These are phyloP conservation scores for Galbula dea DNA, from an alignment of 2,113 vertebrate species.

Conservation along the genomic window DNA sequence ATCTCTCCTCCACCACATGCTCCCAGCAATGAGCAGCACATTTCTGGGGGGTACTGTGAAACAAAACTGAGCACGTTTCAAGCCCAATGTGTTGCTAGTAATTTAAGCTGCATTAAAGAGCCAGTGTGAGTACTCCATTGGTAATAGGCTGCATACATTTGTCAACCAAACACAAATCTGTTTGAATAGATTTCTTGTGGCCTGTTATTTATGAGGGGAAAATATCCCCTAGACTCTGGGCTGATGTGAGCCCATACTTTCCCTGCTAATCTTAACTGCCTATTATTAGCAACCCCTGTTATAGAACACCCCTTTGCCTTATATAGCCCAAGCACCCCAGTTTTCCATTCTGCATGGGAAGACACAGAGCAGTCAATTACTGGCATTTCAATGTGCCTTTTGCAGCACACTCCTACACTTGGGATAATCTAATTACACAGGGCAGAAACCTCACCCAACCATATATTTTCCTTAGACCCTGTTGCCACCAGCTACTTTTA, in stretches of 20 bases:
- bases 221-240: not conserved
- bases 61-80: not conserved
- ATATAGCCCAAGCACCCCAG: not conserved
- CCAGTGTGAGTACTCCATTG: not conserved
- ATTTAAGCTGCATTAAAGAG: not conserved
- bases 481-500: conserved; percentile 59
- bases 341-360: not conserved
- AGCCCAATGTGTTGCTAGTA: not conserved
- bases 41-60: not conserved
- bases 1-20: not conserved
- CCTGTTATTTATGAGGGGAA: not conserved
- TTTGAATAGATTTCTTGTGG: not conserved
- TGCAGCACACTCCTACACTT: conserved; percentile 55
- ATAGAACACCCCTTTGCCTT: not conserved
- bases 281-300: not conserved
- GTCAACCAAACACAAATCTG: not conserved
- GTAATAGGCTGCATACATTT: not conserved
- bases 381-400: conserved; percentile 51
- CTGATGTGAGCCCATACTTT: not conserved
- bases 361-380: conserved; percentile 11
- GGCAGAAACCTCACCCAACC: conserved; percentile 48
- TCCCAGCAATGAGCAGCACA: fast-evolving
- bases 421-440: conserved; percentile 63
- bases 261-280: not conserved
- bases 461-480: conserved; percentile 56